Evolutionary conservation across 2,888 invertebrate genomes (phyloP).

Genomic region (Sicus ferrugineus): DNA sequence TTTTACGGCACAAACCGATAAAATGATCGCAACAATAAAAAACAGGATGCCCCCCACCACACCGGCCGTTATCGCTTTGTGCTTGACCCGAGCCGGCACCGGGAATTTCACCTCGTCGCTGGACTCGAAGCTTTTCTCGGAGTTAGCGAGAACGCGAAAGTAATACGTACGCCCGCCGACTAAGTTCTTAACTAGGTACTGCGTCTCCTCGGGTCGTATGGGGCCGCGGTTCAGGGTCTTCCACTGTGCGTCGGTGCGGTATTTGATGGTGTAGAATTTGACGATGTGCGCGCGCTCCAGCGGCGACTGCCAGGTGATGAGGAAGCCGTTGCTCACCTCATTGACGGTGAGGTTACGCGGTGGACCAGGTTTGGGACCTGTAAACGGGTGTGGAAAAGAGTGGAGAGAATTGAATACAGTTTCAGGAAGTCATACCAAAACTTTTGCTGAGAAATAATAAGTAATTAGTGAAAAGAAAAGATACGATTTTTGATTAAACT

Average conservation of each 20-base stretch:
- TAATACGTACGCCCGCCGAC: slow-evolving; percentile 91
- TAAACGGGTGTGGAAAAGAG: not conserved
- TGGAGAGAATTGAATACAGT: too few relatives aligned
- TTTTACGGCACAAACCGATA: slow-evolving; percentile 96
- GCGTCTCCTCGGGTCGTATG: slow-evolving; percentile 88
- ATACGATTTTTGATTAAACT: too few relatives aligned
- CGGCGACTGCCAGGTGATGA: slow-evolving; percentile 90
- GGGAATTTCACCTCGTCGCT: slow-evolving; percentile 89
- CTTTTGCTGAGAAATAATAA: too few relatives aligned
- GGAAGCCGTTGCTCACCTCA: slow-evolving; percentile 88
- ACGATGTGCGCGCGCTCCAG: slow-evolving; percentile 81
- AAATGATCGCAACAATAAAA: slow-evolving; percentile 96
- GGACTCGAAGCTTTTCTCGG: slow-evolving; percentile 84
- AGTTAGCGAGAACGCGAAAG: slow-evolving; percentile 90
- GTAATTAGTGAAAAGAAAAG: too few relatives aligned
- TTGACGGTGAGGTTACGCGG: slow-evolving; percentile 90
- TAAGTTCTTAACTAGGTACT: slow-evolving; percentile 91
- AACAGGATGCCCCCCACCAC: slow-evolving; percentile 96
- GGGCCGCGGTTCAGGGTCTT: slow-evolving; percentile 87
- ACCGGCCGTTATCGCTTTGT: slow-evolving; percentile 95
- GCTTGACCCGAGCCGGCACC: slow-evolving; percentile 89
- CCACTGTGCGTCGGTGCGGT: slow-evolving; percentile 89
- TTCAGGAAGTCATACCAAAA: too few relatives aligned
- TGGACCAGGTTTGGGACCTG: slow-evolving; percentile 91
- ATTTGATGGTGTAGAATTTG: slow-evolving; percentile 90